phyloP scores from a whole-genome alignment of 2,888 invertebrate species.

The Hipparchia semele region DNA sequence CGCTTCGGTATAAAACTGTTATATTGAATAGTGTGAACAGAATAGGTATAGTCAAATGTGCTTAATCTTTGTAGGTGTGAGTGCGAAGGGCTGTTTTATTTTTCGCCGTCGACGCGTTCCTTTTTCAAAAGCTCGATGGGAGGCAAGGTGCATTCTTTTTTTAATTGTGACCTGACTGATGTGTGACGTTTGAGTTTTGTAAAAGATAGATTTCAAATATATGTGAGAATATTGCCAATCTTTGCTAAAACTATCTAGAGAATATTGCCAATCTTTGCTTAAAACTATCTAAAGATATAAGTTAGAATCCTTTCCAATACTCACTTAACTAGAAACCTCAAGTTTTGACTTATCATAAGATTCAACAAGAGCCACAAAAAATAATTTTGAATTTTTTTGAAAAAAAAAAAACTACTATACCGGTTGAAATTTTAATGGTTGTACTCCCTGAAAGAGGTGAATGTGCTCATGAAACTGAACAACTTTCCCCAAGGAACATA shows the following conservation, averaged over 20 bases:
- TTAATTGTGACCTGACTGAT: slow-evolving; percentile 76
- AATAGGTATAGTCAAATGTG: slow-evolving; percentile 47
- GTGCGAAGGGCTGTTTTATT: slow-evolving; percentile 55
- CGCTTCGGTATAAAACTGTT: slow-evolving; percentile 3
- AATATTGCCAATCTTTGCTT: neutral
- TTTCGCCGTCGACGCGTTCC: slow-evolving; percentile 60
- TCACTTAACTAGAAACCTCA: too few species aligned
- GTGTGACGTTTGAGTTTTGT: slow-evolving; percentile 56
- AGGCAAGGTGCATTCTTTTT: slow-evolving; percentile 78
- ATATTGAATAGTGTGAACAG: slow-evolving; percentile 54
- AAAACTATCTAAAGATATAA: neutral
- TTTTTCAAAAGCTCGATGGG: slow-evolving; percentile 76
- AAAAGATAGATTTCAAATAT: slow-evolving; percentile 8
- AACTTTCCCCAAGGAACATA: too few species aligned
- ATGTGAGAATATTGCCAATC: slow-evolving; percentile 16
- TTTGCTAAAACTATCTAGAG: neutral
- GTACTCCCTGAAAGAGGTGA: too few species aligned
- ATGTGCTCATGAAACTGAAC: too few species aligned
- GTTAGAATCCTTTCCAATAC: too few species aligned
- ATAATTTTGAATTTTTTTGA: too few species aligned
- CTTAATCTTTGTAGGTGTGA: slow-evolving; percentile 44
- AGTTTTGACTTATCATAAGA: too few species aligned
- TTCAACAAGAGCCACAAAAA: too few species aligned
- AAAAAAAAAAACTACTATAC: too few species aligned
- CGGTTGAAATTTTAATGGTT: too few species aligned